phyloP scores from a whole-genome alignment of 2,888 invertebrate species.

The Diachrysia chrysitis region DNA sequence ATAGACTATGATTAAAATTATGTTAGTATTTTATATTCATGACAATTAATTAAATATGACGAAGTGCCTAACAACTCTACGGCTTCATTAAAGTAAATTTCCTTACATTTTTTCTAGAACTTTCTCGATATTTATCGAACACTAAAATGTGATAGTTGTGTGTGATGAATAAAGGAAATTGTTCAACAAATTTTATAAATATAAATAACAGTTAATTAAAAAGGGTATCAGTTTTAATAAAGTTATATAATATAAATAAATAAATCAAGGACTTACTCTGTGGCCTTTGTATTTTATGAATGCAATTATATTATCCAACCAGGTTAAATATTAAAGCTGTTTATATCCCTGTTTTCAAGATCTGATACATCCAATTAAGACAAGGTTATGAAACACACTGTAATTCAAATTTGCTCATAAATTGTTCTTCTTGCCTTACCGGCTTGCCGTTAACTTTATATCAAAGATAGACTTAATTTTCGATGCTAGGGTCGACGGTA shows the following conservation, averaged over 20 bases:
- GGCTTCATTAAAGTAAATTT: background rate
- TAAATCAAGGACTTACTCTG: constrained; percentile 16
- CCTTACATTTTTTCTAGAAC: background rate
- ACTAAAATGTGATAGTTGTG: constrained; percentile 49
- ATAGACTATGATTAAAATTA: background rate
- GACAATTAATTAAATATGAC: background rate
- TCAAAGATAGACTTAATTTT: constrained; percentile 51
- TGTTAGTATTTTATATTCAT: constrained; percentile 6
- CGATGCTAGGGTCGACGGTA: constrained; percentile 33
- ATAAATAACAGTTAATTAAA: constrained; percentile 16
- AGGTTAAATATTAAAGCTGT: background rate
- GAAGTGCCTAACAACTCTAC: background rate
- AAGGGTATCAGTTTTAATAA: background rate
- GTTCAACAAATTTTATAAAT: constrained; percentile 41
- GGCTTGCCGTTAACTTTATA: constrained; percentile 66
- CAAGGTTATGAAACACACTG: constrained; percentile 11
- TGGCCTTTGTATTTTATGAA: constrained; percentile 41
- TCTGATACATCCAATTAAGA: constrained; percentile 29
- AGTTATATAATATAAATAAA: constrained; percentile 8
- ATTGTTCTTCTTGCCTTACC: constrained; percentile 65
- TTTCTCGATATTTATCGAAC: background rate
- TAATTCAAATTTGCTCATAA: constrained; percentile 58
- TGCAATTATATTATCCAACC: constrained; percentile 15
- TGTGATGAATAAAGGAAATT: constrained; percentile 45
- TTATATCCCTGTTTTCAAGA: constrained; percentile 23